Conservation (phyloP, 2,113 vertebrate species). For the Donacobius atricapilla region DNA sequence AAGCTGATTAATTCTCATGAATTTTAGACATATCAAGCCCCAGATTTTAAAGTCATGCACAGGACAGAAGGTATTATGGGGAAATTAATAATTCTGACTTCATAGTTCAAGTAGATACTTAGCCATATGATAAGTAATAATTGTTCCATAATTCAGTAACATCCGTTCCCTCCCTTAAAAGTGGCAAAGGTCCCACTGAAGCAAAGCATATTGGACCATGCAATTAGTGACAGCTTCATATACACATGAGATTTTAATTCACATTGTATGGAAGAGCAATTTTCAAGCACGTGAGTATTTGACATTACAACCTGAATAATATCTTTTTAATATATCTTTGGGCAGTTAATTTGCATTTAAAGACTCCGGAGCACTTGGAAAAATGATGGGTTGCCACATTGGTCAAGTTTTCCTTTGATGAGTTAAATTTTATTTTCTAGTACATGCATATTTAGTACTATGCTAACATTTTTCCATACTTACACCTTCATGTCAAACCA, state of each 20-base stretch:
- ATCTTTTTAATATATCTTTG: slow-evolving; percentile 2
- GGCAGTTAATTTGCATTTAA: slow-evolving; percentile 24
- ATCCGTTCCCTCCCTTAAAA: background rate
- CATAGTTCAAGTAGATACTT: background rate
- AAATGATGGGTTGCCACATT: background rate
- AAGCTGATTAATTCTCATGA: background rate
- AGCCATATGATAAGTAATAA: background rate
- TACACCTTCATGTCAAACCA: slow-evolving; percentile 32
- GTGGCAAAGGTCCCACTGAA: slow-evolving; percentile 1
- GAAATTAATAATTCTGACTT: slow-evolving; percentile 9
- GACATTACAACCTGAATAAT: slow-evolving; percentile 20
- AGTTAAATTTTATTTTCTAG: slow-evolving; percentile 25
- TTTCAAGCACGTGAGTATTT: background rate
- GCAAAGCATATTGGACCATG: background rate
- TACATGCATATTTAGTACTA: slow-evolving; percentile 3
- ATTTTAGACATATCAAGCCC: background rate
- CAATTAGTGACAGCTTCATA: background rate
- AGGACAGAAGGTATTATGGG: background rate
- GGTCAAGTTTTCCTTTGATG: slow-evolving; percentile 16
- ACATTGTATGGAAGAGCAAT: background rate
- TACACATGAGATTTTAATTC: background rate
- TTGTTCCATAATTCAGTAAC: background rate
- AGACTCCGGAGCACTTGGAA: slow-evolving; percentile 14
- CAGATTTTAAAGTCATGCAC: background rate
- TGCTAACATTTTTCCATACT: slow-evolving; percentile 28